phyloP scores from a whole-genome alignment of 2,888 invertebrate species.

The Epinotia bilunana region DNA sequence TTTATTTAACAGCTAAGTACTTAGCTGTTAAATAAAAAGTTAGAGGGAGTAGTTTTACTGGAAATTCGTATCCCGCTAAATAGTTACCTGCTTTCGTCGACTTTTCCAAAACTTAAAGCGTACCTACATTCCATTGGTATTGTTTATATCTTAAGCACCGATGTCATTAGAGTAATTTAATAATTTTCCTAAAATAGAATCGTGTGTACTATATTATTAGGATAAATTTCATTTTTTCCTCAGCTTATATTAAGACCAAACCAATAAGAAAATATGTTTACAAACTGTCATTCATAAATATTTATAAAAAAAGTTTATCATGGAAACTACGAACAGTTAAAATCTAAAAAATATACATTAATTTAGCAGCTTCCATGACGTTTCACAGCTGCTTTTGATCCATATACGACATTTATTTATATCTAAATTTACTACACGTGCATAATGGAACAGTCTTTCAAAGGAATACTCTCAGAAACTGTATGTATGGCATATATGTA shows the following conservation, averaged over 20 bases:
- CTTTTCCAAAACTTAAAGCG: neutral
- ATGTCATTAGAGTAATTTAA: neutral
- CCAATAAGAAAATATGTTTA: conserved; percentile 9
- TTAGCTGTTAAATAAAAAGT: no score
- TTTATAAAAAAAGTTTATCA: neutral
- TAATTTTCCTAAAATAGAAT: conserved; percentile 6
- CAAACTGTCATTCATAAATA: neutral
- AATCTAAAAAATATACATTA: conserved; percentile 45
- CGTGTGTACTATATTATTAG: neutral
- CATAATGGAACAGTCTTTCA: conserved; percentile 60
- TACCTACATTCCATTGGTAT: conserved; percentile 6
- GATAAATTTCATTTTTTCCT: neutral
- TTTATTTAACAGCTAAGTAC: neutral
- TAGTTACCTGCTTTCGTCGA: conserved; percentile 14
- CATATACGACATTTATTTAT: conserved; percentile 55
- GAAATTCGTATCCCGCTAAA: neutral
- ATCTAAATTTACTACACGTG: conserved; percentile 67
- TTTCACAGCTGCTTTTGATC: conserved; percentile 72
- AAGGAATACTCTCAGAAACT: conserved; percentile 48
- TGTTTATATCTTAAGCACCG: conserved; percentile 16
- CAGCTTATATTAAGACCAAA: neutral
- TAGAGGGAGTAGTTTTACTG: neutral
- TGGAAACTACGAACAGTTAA: neutral
- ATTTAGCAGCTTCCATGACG: conserved; percentile 63
- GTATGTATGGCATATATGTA: conserved; percentile 64